Evolutionary conservation across 2,797 vertebrate genomes (phyloP).

Genomic region (Pangasius sanitwongsei): DNA sequence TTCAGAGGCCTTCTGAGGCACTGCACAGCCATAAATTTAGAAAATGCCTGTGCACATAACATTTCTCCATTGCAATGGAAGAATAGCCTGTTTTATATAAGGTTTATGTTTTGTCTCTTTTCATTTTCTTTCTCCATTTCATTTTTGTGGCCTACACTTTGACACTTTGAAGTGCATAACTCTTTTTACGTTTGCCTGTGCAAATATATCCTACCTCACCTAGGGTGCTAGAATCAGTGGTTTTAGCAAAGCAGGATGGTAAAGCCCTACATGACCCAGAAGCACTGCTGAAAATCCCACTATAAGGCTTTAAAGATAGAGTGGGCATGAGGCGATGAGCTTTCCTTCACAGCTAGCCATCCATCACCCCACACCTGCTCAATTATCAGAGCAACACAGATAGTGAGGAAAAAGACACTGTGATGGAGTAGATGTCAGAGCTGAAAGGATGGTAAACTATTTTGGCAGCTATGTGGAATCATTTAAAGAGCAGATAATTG

Average conservation of each 20-base stretch:
- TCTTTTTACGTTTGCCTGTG: not conserved
- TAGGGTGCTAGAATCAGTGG: not conserved
- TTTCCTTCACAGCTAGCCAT: slow-evolving; percentile 46
- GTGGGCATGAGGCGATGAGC: slow-evolving; percentile 29
- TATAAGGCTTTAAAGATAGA: slow-evolving; percentile 50
- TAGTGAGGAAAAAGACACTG: slow-evolving; percentile 5
- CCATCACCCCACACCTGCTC: slow-evolving; percentile 53
- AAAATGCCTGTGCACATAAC: slow-evolving; percentile 1
- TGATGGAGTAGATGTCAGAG: slow-evolving; percentile 51
- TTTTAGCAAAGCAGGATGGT: slow-evolving; percentile 4
- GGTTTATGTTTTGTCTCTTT: not conserved
- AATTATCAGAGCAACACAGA: slow-evolving; percentile 40
- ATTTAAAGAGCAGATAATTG: slow-evolving; percentile 38
- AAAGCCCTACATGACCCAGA: slow-evolving; percentile 19
- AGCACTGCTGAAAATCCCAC: slow-evolving; percentile 55
- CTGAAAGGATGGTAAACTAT: slow-evolving; percentile 34
- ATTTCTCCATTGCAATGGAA: not conserved
- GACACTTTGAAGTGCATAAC: not conserved
- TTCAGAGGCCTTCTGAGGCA: not conserved
- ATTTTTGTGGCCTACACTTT: slow-evolving; percentile 1
- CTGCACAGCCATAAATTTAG: not conserved
- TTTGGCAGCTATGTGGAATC: slow-evolving; percentile 31
- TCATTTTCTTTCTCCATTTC: not conserved
- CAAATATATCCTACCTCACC: not conserved
- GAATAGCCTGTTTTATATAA: slow-evolving; percentile 18